Evolutionary conservation across 2,888 invertebrate species (phyloP).

Genomic region (Apocheima hispidaria): DNA sequence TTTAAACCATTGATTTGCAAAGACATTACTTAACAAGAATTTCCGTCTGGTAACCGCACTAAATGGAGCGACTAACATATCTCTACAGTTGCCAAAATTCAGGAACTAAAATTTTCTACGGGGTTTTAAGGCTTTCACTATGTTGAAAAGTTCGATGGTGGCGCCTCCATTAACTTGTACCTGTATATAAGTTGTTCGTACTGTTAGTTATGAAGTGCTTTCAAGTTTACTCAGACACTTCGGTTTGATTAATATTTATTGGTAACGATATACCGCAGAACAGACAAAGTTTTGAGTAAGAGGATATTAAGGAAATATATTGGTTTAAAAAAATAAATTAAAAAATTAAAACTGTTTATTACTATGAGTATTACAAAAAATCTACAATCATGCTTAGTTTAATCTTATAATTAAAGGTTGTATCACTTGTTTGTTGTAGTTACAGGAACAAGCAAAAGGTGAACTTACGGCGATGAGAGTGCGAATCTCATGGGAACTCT

Average conservation of each 20-base stretch:
- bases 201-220: not conserved
- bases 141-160: not conserved
- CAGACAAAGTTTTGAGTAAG: too few relatives aligned
- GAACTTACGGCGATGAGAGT: too few relatives aligned
- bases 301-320: too few relatives aligned
- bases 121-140: not conserved
- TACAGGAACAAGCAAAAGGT: too few relatives aligned
- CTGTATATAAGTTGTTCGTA: not conserved
- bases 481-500: too few relatives aligned
- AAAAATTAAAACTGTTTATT: too few relatives aligned
- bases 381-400: too few relatives aligned
- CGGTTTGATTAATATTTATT: conserved; percentile 6
- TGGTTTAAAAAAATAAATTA: too few relatives aligned
- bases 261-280: not conserved
- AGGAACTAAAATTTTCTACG: not conserved
- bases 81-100: not conserved
- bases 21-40: not conserved
- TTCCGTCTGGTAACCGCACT: not conserved
- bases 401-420: too few relatives aligned
- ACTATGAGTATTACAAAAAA: too few relatives aligned
- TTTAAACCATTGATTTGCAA: not conserved
- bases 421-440: too few relatives aligned
- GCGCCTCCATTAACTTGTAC: not conserved
- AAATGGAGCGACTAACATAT: not conserved
- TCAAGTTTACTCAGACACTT: conserved; percentile 1